Evolutionary conservation across 2,113 vertebrate genomes (phyloP).

Genomic region (Stigmatopora argus): DNA sequence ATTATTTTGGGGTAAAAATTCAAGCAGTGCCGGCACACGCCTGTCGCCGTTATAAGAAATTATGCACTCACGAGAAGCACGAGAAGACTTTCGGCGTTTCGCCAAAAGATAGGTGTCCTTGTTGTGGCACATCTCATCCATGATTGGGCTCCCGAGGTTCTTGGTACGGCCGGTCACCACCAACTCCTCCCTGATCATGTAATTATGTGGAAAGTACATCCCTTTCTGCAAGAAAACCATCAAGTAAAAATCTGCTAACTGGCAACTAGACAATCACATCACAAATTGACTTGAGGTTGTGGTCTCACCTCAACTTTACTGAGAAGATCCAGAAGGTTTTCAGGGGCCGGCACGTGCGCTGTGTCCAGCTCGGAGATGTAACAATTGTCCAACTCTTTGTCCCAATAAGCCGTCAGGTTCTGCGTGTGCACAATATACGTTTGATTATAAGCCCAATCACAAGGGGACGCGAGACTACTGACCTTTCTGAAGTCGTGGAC

Average conservation of each 20-base stretch:
- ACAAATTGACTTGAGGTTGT: not conserved
- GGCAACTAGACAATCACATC: not conserved
- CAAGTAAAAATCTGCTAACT: not conserved
- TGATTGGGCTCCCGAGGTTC: constrained; percentile 86
- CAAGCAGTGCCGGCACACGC: too few species aligned
- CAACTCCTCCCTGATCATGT: constrained; percentile 94
- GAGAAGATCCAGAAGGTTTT: constrained; percentile 89
- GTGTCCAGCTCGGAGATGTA: constrained; percentile 91
- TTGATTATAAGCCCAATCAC: not conserved
- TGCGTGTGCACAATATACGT: constrained; percentile 32
- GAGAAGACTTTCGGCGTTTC: too few species aligned
- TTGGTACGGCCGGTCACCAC: constrained; percentile 79
- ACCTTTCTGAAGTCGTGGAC: constrained; percentile 92
- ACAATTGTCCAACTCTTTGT: constrained; percentile 89
- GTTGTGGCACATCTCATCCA: constrained; percentile 58
- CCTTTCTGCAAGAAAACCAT: constrained; percentile 75
- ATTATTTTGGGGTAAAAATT: too few species aligned
- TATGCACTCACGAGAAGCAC: not conserved
- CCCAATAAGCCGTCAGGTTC: constrained; percentile 89
- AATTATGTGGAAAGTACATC: constrained; percentile 88
- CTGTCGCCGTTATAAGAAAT: not conserved
- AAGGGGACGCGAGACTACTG: not conserved
- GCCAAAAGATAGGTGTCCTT: not conserved
- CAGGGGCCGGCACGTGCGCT: constrained; percentile 84
- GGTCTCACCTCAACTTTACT: constrained; percentile 83